Percentiles rank a stretch among this genome's conserved stretches.
phyloP scores from a whole-genome alignment of 2,113 vertebrate genomes.

The Scomber japonicus region DNA sequence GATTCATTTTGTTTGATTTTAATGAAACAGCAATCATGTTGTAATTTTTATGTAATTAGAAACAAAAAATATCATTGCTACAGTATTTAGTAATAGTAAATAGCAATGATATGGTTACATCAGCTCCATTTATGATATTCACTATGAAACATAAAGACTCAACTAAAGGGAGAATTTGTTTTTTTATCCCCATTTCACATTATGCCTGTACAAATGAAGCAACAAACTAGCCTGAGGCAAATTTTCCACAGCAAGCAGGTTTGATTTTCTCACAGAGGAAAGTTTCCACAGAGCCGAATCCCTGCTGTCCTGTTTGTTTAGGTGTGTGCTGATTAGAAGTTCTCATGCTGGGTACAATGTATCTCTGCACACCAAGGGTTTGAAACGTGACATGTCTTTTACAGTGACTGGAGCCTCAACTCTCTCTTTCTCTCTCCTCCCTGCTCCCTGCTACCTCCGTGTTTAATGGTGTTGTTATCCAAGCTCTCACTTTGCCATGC shows the following conservation, averaged over 20 bases:
- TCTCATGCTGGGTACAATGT: slow-evolving; percentile 83
- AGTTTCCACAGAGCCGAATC: slow-evolving; percentile 81
- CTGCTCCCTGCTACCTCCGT: slow-evolving; percentile 40
- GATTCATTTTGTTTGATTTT: neutral
- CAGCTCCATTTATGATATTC: slow-evolving; percentile 58
- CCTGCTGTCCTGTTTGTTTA: slow-evolving; percentile 86
- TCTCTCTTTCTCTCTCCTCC: slow-evolving; percentile 37
- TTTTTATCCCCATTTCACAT: slow-evolving; percentile 67
- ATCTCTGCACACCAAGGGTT: slow-evolving; percentile 71
- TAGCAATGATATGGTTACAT: slow-evolving; percentile 56
- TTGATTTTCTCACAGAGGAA: slow-evolving; percentile 85
- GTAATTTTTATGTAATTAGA: slow-evolving; percentile 47
- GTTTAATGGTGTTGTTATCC: slow-evolving; percentile 77
- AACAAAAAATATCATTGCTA: slow-evolving; percentile 38
- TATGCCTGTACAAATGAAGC: slow-evolving; percentile 66
- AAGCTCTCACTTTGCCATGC: slow-evolving; percentile 62
- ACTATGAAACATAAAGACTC: slow-evolving; percentile 68
- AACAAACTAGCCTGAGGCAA: slow-evolving; percentile 60
- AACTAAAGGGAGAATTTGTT: slow-evolving; percentile 45
- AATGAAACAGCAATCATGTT: slow-evolving; percentile 29
- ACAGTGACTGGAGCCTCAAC: slow-evolving; percentile 72
- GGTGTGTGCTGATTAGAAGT: slow-evolving; percentile 87
- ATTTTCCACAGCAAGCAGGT: slow-evolving; percentile 78
- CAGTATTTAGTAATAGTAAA: slow-evolving; percentile 25
- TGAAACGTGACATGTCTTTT: slow-evolving; percentile 81